Evolutionary conservation across 1,140 invertebrate genomes (phyloP).

Genomic region (Drosophila mojavensis): DNA sequence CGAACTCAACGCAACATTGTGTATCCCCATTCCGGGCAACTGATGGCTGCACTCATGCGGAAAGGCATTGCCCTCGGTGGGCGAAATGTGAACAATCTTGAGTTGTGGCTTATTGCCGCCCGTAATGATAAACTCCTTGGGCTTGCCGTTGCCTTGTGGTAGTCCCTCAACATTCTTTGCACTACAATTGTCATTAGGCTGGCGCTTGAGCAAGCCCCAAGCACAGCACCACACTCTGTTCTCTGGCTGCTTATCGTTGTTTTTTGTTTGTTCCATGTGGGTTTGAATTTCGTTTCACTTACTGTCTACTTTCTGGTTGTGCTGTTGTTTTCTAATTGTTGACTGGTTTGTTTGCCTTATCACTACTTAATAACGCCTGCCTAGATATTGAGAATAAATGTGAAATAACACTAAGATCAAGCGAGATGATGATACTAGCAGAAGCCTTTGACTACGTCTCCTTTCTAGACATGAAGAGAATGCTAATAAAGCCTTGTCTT

Average conservation of each 20-base stretch:
- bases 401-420: too few species aligned
- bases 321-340: background rate
- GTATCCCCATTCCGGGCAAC: slow-evolving; percentile 29
- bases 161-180: background rate
- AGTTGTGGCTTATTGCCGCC: slow-evolving; percentile 17
- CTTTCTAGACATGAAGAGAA: too few species aligned
- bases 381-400: background rate
- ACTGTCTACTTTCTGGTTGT: background rate
- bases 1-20: slow-evolving; percentile 23
- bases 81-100: slow-evolving; percentile 9
- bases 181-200: background rate
- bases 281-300: background rate
- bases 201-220: slow-evolving; percentile 18
- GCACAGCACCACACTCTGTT: slow-evolving; percentile 29
- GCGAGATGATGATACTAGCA: too few species aligned
- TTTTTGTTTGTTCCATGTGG: slow-evolving; percentile 6
- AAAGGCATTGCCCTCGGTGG: background rate
- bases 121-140: slow-evolving; percentile 28
- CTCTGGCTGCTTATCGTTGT: background rate
- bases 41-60: slow-evolving; percentile 5
- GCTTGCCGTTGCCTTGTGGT: background rate
- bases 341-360: background rate
- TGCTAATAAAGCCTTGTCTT: too few species aligned
- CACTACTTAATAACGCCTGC: background rate
- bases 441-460: too few species aligned